A percentile compares a stretch with the other conserved stretches of the same genome.
These are phyloP conservation scores for Nycticebus coucang DNA, from an alignment of 2,113 vertebrate species.

Conservation along the genomic window DNA sequence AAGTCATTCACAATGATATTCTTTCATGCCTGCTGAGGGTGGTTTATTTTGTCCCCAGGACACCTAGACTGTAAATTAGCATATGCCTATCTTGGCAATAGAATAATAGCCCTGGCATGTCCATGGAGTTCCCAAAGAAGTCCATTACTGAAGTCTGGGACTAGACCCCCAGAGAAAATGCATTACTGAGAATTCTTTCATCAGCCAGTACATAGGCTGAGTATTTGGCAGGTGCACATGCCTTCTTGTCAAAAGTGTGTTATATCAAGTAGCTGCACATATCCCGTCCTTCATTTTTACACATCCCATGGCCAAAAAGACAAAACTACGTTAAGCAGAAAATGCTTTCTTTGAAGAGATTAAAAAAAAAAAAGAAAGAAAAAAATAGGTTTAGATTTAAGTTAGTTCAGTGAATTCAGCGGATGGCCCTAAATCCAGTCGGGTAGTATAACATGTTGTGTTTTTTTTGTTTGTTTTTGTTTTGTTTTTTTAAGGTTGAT, in stretches of 20 bases:
- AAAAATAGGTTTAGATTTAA: constrained; percentile 3
- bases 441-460: not conserved
- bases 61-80: constrained; percentile 56
- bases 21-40: not conserved
- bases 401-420: not conserved
- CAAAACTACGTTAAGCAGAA: constrained; percentile 17
- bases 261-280: constrained; percentile 20
- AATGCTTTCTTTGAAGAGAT: constrained; percentile 19
- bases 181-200: constrained; percentile 40
- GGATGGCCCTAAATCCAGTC: not conserved
- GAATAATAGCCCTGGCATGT: not conserved
- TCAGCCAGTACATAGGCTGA: not conserved
- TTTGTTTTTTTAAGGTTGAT: not conserved
- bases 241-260: constrained; percentile 22
- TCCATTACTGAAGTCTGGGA: not conserved
- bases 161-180: not conserved
- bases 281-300: constrained; percentile 12
- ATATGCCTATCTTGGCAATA: constrained; percentile 26
- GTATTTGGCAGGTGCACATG: constrained; percentile 8
- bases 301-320: not conserved
- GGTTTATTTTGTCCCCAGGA: constrained; percentile 23
- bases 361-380: not conserved
- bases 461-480: not conserved
- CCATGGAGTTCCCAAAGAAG: constrained; percentile 7
- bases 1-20: not conserved